Conservation (phyloP, 2,888 invertebrate genomes). For the Malachius bipustulatus region DNA sequence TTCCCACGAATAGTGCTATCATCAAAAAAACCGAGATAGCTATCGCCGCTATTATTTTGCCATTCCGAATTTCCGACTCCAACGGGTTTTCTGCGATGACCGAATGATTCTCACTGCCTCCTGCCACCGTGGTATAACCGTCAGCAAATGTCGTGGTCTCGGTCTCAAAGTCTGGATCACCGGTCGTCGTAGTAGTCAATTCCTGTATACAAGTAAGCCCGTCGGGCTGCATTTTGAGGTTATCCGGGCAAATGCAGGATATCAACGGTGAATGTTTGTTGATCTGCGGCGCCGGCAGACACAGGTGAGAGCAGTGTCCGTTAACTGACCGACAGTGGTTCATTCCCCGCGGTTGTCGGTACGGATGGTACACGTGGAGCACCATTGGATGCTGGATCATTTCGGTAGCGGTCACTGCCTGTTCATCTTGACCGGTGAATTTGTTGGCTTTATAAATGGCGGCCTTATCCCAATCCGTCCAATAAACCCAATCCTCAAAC, state of each 20-base stretch:
- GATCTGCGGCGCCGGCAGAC: conserved; percentile 79
- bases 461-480: conserved; percentile 96
- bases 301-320: conserved; percentile 88
- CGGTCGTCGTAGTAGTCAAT: conserved; percentile 41
- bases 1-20: no score
- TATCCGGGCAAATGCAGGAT: conserved; percentile 84
- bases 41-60: no score
- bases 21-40: no score
- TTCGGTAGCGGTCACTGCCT: conserved; percentile 64
- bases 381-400: conserved; percentile 90
- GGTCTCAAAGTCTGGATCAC: conserved; percentile 30
- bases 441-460: conserved; percentile 87
- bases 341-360: conserved; percentile 82
- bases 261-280: conserved; percentile 66
- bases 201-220: conserved; percentile 80
- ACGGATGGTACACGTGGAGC: conserved; percentile 89
- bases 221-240: conserved; percentile 63
- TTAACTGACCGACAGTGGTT: conserved; percentile 89
- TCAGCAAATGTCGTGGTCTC: conserved; percentile 29
- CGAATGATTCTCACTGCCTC: no score
- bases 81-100: no score
- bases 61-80: no score
- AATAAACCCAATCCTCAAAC: conserved; percentile 94
- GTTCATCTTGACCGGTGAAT: conserved; percentile 72
- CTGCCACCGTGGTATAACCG: conserved; percentile 27